Evolutionary conservation across 2,113 vertebrate genomes (phyloP).

Genomic region (Bos indicus): DNA sequence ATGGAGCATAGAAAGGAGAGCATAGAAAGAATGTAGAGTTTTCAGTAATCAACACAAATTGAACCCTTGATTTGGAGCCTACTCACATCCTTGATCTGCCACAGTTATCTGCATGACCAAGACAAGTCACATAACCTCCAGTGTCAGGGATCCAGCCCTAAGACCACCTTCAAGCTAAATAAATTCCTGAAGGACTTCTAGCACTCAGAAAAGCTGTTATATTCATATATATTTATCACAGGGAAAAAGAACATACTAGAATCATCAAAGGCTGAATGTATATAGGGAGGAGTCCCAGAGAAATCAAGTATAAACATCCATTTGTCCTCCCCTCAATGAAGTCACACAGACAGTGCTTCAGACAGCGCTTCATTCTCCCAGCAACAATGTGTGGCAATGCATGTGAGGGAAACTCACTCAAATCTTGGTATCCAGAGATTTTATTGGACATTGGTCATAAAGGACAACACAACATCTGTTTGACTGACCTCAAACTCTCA

Average conservation of each 20-base stretch:
- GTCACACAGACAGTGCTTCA: not conserved
- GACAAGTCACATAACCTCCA: not conserved
- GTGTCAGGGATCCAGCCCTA: not conserved
- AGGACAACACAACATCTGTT: not conserved
- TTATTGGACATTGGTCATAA: not conserved
- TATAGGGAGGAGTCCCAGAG: not conserved
- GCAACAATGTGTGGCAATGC: not conserved
- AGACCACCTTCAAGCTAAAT: not conserved
- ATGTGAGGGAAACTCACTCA: not conserved
- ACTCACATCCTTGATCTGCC: not conserved
- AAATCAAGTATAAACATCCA: not conserved
- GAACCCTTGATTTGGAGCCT: not conserved
- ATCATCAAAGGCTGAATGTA: not conserved
- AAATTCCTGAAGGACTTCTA: not conserved
- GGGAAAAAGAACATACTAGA: not conserved
- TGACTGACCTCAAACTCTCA: not conserved
- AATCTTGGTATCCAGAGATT: not conserved
- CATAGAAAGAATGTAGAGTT: not conserved
- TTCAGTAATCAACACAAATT: not conserved
- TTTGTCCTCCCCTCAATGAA: not conserved
- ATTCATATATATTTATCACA: not conserved
- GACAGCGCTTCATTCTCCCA: not conserved
- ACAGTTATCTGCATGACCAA: not conserved
- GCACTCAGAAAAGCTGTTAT: not conserved
- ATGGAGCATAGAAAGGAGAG: not conserved